phyloP scores from a whole-genome alignment of 2,888 invertebrate genomes.

The Pristionchus mayeri region DNA sequence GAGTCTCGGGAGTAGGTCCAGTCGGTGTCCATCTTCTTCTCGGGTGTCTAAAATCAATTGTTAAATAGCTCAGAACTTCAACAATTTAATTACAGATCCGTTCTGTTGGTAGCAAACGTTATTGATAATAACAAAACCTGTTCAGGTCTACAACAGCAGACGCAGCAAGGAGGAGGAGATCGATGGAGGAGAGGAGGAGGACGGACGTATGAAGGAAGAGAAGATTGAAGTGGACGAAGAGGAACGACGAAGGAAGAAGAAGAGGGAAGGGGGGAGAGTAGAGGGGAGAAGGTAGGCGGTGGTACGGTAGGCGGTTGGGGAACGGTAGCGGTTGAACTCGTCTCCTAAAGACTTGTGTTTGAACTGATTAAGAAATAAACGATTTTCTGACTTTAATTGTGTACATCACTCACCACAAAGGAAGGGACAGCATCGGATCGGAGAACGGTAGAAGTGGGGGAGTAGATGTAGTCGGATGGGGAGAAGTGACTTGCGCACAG shows the following conservation, averaged over 20 bases:
- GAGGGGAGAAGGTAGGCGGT: neutral
- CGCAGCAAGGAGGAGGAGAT: neutral
- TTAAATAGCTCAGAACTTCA: neutral
- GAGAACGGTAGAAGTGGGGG: neutral
- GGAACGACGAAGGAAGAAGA: neutral
- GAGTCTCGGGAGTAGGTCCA: neutral
- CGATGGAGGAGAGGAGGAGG: neutral
- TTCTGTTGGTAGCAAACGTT: too few species aligned
- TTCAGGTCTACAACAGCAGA: neutral
- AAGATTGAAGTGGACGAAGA: neutral
- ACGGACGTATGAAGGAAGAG: neutral
- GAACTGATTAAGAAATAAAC: neutral
- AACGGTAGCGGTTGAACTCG: neutral
- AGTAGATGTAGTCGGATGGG: neutral
- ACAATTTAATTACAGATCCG: neutral
- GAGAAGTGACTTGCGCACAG: neutral
- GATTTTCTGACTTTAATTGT: neutral
- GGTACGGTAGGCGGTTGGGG: neutral
- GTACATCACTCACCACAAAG: neutral
- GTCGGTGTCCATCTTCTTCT: neutral
- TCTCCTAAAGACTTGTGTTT: neutral
- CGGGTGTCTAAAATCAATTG: too few species aligned
- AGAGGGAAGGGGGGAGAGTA: neutral
- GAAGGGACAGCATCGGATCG: constrained; percentile 7
- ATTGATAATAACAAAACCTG: neutral